These are phyloP conservation scores for Lysiphlebus fabarum DNA, from an alignment of 1,140 invertebrate species.

Conservation along the genomic window DNA sequence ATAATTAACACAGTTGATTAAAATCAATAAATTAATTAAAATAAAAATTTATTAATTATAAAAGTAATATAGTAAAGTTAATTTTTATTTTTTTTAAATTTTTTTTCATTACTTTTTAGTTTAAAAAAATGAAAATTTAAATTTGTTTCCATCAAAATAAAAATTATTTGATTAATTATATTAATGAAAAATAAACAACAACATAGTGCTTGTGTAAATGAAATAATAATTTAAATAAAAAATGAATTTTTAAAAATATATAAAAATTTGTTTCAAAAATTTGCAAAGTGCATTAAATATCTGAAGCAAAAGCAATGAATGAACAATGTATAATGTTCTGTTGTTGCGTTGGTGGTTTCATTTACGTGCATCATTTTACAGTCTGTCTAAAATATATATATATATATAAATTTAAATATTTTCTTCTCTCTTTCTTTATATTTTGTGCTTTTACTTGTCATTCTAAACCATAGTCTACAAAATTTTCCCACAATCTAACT, in stretches of 20 bases:
- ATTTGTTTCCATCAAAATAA: too few species aligned
- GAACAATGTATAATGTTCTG: slow-evolving; percentile 8
- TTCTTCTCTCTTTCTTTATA: slow-evolving; percentile 5
- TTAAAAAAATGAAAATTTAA: too few species aligned
- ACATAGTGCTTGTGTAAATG: too few species aligned
- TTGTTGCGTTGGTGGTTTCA: slow-evolving; percentile 13
- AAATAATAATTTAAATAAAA: neutral
- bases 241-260: neutral
- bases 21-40: too few species aligned
- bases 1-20: too few species aligned
- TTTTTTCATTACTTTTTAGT: too few species aligned
- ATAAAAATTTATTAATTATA: too few species aligned
- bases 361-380: slow-evolving; percentile 12
- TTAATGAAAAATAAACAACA: too few species aligned
- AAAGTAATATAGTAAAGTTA: too few species aligned
- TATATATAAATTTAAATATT: slow-evolving; percentile 3
- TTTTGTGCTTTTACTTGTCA: neutral
- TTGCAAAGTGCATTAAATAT: neutral
- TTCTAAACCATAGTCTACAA: neutral
- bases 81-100: too few species aligned
- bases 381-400: neutral
- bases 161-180: too few species aligned
- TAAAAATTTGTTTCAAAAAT: neutral
- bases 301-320: slow-evolving; percentile 9
- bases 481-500: slow-evolving; percentile 11